Evolutionary conservation across 2,113 vertebrate genomes (phyloP), one percentile per base, ranked within the genome.

Genomic region (Talpa occidentalis): DNA sequence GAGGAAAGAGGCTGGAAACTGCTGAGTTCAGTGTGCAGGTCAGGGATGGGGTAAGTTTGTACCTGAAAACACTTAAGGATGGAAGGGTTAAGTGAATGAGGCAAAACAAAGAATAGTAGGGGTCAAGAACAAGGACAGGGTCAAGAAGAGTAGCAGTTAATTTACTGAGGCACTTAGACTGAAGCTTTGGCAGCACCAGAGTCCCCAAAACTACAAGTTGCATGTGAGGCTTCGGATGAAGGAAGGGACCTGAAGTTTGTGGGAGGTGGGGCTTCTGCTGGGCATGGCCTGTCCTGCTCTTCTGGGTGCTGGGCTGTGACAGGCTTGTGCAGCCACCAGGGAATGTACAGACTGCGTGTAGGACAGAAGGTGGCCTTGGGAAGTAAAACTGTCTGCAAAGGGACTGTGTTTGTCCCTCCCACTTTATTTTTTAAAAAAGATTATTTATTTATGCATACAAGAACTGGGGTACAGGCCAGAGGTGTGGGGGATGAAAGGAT

Each of bases 11-110:
- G 1, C 14, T 77, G 62, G 26, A 35, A 85, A 35, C 24, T 24
- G 30, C 60, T 62, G 28, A 59, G 37, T 73, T 91, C 42, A 74
- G 5, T 1, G 47, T 47, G 42, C 26, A 77, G 14, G 24, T 44
- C 21, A 5, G 28, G 59, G 52, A 73, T 52, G 54, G 16, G 10
- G 37, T 86, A 60, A 56, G 67, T 91, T 94, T 91, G 73, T 87
- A 80, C 28, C 7, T 30, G 40, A 80, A 96, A 95, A 95, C 24
- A 62, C n/a, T 85, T 42, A 16, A 60, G 24, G 79, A 73, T 6
- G 5, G 52, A 83, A 96, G 35, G 47, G 60, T 93, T 96, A 83
- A 93, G 76, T 11, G n/a, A 85, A 70, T 16, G 47, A 89, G 32
- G 21, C 9, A 76, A 83, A 95, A 77, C 42, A 93, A 88, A 70